These are phyloP conservation scores for Acrocera orbiculus DNA, from an alignment of 2,888 invertebrate genomes.

Conservation along the genomic window DNA sequence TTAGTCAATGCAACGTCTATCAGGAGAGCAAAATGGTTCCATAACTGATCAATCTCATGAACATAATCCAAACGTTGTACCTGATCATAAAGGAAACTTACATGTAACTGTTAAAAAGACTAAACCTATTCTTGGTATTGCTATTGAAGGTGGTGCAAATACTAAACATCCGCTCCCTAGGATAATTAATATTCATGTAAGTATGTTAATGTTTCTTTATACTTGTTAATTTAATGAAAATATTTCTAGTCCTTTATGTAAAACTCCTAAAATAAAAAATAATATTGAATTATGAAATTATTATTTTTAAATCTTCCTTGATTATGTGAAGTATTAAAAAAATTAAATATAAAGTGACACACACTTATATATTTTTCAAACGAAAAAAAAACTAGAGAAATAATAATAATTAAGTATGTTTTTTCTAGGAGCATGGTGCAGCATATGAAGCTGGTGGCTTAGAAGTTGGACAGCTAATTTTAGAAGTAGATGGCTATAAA, in stretches of 20 bases:
- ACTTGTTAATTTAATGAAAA: too few relatives aligned
- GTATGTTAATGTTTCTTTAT: too few relatives aligned
- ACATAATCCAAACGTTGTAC: conserved; percentile 48
- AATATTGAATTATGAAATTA: neutral
- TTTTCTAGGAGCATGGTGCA: conserved; percentile 74
- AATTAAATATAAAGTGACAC: too few relatives aligned
- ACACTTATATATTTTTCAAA: too few relatives aligned
- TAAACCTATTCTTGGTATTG: conserved; percentile 87
- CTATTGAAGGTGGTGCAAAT: conserved; percentile 93
- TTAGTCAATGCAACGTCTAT: conserved; percentile 58
- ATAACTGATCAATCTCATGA: conserved; percentile 34
- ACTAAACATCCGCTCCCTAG: conserved; percentile 87
- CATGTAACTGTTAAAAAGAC: conserved; percentile 82
- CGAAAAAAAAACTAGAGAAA: too few relatives aligned
- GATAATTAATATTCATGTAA: conserved; percentile 91
- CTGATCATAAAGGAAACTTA: conserved; percentile 75
- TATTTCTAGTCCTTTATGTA: too few relatives aligned
- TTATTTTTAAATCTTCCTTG: neutral
- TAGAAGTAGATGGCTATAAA: conserved; percentile 73
- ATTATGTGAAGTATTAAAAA: too few relatives aligned
- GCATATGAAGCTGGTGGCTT: conserved; percentile 84
- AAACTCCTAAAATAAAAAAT: neutral
- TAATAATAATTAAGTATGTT: too few relatives aligned
- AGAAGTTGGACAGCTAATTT: conserved; percentile 84
- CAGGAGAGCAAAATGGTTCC: conserved; percentile 39